These are phyloP conservation scores for Pseudomyrmex gracilis DNA, from an alignment of 1,140 invertebrate species.

Conservation along the genomic window DNA sequence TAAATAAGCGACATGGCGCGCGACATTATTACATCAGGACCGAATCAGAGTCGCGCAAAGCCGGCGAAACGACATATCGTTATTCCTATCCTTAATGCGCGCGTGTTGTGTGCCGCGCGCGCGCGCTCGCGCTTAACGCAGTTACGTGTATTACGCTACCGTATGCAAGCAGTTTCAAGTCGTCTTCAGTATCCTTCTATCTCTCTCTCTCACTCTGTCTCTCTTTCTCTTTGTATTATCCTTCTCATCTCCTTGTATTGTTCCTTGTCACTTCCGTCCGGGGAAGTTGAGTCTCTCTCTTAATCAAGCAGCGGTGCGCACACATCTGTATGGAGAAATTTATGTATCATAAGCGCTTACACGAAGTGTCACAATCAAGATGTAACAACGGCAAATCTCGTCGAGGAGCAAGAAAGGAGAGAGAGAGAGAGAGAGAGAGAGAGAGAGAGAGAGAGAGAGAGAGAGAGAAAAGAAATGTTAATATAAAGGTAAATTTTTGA, in stretches of 20 bases:
- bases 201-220: background rate
- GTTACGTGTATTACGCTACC: constrained; percentile 30
- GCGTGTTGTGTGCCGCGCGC: constrained; percentile 25
- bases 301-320: constrained; percentile 35
- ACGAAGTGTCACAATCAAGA: background rate
- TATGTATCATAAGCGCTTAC: constrained; percentile 36
- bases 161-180: constrained; percentile 7
- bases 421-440: background rate
- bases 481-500: no score
- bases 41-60: constrained; percentile 36
- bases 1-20: constrained; percentile 22
- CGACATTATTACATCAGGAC: constrained; percentile 29
- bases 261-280: constrained; percentile 8
- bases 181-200: constrained; percentile 13
- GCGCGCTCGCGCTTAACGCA: constrained; percentile 28
- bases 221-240: background rate
- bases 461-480: background rate
- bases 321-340: constrained; percentile 24
- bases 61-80: constrained; percentile 36
- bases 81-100: constrained; percentile 22
- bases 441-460: background rate
- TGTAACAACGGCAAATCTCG: background rate
- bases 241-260: constrained; percentile 9
- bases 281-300: constrained; percentile 10
- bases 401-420: background rate